phyloP scores from a whole-genome alignment of 1,140 invertebrate species.

The Drosophila grimshawi region DNA sequence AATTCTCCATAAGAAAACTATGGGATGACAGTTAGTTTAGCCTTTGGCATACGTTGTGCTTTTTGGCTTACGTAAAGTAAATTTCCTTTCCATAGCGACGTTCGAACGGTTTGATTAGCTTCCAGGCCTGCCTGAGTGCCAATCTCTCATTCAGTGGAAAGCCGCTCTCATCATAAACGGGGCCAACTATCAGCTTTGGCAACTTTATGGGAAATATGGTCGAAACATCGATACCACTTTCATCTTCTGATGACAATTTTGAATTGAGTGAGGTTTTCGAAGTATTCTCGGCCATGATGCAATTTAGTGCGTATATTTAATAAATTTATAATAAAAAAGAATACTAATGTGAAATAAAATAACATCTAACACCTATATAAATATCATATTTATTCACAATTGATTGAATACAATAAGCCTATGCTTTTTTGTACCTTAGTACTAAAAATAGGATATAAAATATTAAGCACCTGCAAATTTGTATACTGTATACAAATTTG shows the following conservation, averaged over 20 bases:
- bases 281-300: neutral
- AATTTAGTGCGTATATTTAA: neutral
- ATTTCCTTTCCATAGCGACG: conserved; percentile 53
- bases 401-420: neutral
- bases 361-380: neutral
- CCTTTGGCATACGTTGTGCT: neutral
- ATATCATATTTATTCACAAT: neutral
- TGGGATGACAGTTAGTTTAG: neutral
- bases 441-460: too few species aligned
- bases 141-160: conserved; percentile 53
- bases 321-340: neutral
- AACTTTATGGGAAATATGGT: conserved; percentile 47
- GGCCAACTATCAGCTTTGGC: conserved; percentile 34
- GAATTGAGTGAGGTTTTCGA: neutral
- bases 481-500: too few species aligned
- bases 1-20: conserved; percentile 51
- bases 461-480: too few species aligned
- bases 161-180: conserved; percentile 49
- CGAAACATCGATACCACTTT: neutral
- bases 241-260: neutral
- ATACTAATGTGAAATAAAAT: neutral
- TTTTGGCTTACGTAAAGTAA: conserved; percentile 35
- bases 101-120: conserved; percentile 42
- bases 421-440: neutral
- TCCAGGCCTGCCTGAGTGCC: conserved; percentile 56